Evolutionary conservation across 2,113 vertebrate species (phyloP).

Genomic region (Polyodon spathula): DNA sequence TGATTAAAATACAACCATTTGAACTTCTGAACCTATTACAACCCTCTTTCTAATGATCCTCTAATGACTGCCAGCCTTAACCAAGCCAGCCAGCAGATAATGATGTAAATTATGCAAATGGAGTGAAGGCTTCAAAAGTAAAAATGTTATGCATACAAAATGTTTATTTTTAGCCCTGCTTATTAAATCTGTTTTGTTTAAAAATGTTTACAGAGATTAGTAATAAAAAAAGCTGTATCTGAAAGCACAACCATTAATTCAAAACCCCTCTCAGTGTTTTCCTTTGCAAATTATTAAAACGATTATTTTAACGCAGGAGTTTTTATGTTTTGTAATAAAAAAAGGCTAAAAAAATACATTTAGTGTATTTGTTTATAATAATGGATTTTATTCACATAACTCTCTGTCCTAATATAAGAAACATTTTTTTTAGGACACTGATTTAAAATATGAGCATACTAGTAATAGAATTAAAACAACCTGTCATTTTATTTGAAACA

Average conservation of each 20-base stretch:
- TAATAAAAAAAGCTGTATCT: conserved; percentile 10
- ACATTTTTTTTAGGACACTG: too few relatives aligned
- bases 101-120: conserved; percentile 68
- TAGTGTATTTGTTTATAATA: too few relatives aligned
- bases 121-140: conserved; percentile 49
- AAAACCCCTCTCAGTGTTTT: too few relatives aligned
- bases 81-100: conserved; percentile 60
- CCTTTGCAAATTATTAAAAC: too few relatives aligned
- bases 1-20: conserved; percentile 51
- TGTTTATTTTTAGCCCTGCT: conserved; percentile 29
- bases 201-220: conserved; percentile 30
- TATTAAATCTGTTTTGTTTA: conserved; percentile 39
- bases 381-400: too few relatives aligned
- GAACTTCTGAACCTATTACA: conserved; percentile 48
- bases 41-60: conserved; percentile 50
- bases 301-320: too few relatives aligned
- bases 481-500: too few relatives aligned
- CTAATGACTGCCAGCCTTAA: conserved; percentile 56
- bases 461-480: too few relatives aligned
- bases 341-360: not conserved
- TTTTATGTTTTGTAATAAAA: not conserved
- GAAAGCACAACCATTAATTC: too few relatives aligned
- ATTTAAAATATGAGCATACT: too few relatives aligned
- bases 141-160: conserved; percentile 36
- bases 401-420: too few relatives aligned